Evolutionary conservation across 2,797 vertebrate species (phyloP).

Genomic region (Moxostoma hubbsi): DNA sequence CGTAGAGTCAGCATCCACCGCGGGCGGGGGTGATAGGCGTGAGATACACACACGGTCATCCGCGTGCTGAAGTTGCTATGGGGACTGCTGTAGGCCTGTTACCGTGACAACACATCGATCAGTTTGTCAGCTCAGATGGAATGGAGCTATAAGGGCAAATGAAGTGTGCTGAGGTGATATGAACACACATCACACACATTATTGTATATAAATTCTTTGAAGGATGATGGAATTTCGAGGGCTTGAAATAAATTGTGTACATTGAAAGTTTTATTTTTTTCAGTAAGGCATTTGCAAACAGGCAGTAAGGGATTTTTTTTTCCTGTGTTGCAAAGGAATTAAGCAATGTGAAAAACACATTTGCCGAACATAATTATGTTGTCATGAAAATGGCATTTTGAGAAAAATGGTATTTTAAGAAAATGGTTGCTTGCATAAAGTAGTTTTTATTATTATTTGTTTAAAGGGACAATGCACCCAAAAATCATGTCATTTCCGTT

Average conservation of each 20-base stretch:
- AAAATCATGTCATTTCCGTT: no score
- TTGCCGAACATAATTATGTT: conserved; percentile 26
- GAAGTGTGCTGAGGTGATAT: conserved; percentile 8
- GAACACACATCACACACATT: not conserved
- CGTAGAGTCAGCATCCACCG: conserved; percentile 94
- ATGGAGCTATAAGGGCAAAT: conserved; percentile 28
- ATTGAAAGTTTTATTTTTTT: conserved; percentile 3
- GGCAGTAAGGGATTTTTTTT: not conserved
- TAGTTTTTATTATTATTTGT: not conserved
- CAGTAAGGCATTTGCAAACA: not conserved
- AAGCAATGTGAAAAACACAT: conserved; percentile 29
- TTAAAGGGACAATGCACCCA: not conserved
- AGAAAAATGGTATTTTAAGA: not conserved
- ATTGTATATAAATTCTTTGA: not conserved
- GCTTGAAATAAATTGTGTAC: not conserved
- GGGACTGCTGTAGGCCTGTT: conserved; percentile 91
- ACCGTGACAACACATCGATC: conserved; percentile 48
- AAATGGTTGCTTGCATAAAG: no score
- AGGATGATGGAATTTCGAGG: conserved; percentile 16
- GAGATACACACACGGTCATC: conserved; percentile 96
- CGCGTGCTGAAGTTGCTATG: conserved; percentile 93
- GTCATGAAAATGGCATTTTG: conserved; percentile 11
- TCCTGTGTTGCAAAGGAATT: not conserved
- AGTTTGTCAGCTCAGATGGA: conserved; percentile 38
- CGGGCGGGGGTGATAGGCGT: conserved; percentile 89